Percentiles rank a stretch among this genome's conserved stretches.
Conservation (phyloP, 2,888 invertebrate species). For the Latheticus oryzae region DNA sequence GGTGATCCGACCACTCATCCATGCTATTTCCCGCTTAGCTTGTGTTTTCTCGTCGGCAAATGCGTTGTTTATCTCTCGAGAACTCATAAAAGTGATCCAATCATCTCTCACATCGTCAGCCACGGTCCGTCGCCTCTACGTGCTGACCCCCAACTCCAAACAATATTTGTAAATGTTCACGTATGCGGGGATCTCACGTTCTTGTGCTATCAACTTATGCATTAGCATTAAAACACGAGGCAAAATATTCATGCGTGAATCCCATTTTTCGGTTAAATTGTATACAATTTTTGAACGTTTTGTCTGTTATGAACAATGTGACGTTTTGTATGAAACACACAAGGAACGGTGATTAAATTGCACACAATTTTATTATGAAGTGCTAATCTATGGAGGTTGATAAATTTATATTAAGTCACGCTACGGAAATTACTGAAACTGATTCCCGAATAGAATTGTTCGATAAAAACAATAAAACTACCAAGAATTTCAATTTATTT, state of each 20-base stretch:
- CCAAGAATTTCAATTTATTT: too few relatives aligned
- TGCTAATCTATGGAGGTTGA: too few relatives aligned
- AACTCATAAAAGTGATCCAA: constrained; percentile 69
- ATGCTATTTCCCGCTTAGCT: constrained; percentile 50
- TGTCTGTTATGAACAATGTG: constrained; percentile 32
- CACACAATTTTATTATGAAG: too few relatives aligned
- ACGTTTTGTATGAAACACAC: constrained; percentile 14
- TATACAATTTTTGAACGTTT: constrained; percentile 35
- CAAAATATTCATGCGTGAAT: constrained; percentile 31
- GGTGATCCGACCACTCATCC: constrained; percentile 44
- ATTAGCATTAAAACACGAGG: constrained; percentile 54
- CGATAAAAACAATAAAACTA: too few relatives aligned
- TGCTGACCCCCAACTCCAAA: constrained; percentile 44
- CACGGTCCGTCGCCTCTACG: constrained; percentile 44
- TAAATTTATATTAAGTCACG: constrained; percentile 27
- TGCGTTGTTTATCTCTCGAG: constrained; percentile 66
- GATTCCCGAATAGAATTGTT: too few relatives aligned
- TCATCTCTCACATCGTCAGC: constrained; percentile 65
- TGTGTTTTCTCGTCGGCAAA: constrained; percentile 60
- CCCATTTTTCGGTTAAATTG: too few relatives aligned
- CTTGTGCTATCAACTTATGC: constrained; percentile 50
- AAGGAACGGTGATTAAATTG: constrained; percentile 16
- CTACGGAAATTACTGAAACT: constrained; percentile 31
- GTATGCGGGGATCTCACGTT: constrained; percentile 51
- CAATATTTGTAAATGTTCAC: constrained; percentile 57